Base-by-base conservation (phyloP, 2,888 invertebrate genomes). In the Andrena marginata region DNA sequence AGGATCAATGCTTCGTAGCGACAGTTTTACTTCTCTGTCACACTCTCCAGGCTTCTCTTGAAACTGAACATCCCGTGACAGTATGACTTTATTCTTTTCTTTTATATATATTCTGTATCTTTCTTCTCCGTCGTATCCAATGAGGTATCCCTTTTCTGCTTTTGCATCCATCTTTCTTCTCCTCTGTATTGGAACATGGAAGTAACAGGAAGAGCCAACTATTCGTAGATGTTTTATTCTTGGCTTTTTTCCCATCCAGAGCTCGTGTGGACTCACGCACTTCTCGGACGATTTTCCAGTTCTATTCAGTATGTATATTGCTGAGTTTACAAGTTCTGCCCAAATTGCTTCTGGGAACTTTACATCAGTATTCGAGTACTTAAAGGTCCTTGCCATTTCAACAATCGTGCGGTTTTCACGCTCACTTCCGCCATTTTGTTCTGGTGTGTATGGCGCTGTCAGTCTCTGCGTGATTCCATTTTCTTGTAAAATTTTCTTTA, bases 71-170 rank as follows among this genome's bases (percentile, higher is more conserved):
- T 42, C 13, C 13, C 35, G 35, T 42, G 13, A 42, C 35, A 42
- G 35, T 42, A 42, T 42, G 3, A 42, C 35, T 42, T 42, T 42
- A 13, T 42, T 42, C 10, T 42, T 42, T 42, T 13, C 35, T 42
- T 42, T 42, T 42, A 42, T 42, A 42, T 42, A 42, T 42, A 42
- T 42, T 42, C 35, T 42, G 33, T 78, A 56, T 65, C 72, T 42
- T 16, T 83, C 81, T 4, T 85, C n/a, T 23, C 64, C 62, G 6
- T 79, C 84, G 42, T 81, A 62, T 3, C 77, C 48, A 7, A 42
- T 3, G 35, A 42, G 35, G 35, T 42, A 42, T 42, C 35, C 13
- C 13, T 42, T 42, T 51, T 16, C 16, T 0, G 8, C 20, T 51
- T 51, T 51, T 7, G 16, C 51, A 51, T 51, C 16, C 51, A 16